phyloP scores from a whole-genome alignment of 2,113 vertebrate genomes.

The Onychorhynchus coronatus region DNA sequence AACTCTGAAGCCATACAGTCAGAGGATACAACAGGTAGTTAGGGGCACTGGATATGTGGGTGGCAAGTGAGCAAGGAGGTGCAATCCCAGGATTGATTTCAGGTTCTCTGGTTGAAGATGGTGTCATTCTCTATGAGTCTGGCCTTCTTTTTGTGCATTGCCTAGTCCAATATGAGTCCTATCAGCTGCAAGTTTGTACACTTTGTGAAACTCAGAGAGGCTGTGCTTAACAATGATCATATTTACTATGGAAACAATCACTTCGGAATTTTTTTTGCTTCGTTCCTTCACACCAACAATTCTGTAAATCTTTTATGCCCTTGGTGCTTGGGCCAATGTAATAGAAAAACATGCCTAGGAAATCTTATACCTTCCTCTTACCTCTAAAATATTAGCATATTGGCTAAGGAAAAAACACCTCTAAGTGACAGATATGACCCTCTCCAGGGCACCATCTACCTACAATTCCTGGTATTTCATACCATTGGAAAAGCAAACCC shows the following conservation, averaged over 20 bases:
- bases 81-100: neutral
- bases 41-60: neutral
- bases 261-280: neutral
- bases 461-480: neutral
- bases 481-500: neutral
- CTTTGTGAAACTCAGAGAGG: neutral
- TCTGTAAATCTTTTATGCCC: neutral
- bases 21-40: neutral
- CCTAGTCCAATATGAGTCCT: neutral
- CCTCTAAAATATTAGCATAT: neutral
- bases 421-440: neutral
- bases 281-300: neutral
- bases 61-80: neutral
- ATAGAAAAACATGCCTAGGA: neutral
- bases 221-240: neutral
- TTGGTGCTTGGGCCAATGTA: neutral
- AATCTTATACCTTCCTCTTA: neutral
- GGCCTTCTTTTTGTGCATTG: neutral
- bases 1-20: neutral
- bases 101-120: neutral
- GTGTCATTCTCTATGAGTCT: neutral
- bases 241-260: neutral
- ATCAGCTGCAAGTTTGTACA: rapidly evolving
- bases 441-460: neutral
- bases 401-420: neutral